Base-by-base conservation (phyloP, 2,888 invertebrate species). In the Tetheella fluctuosa region DNA sequence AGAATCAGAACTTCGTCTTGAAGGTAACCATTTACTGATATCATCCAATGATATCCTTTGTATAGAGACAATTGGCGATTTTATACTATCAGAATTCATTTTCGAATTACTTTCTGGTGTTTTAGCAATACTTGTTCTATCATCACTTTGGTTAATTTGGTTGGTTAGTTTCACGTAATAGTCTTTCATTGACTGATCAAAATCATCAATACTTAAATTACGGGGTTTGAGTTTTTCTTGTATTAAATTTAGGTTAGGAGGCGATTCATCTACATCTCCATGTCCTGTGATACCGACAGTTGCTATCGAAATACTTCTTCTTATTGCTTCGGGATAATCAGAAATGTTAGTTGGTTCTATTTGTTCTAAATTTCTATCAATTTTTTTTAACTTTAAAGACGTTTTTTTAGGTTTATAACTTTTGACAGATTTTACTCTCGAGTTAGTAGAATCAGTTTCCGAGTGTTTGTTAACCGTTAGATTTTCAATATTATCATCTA, bases 201-300 rank as follows among this genome's bases (percentile, higher is more conserved):
- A 63, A 59, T 85, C 74, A 65, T 81, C 78, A 1, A 81, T 64
- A 57, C 85, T 85, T 42, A 88, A 59, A 58, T 81, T 74, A 23
- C 91, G 76, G 0, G 82, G 80, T 64, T 72, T 59, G 1, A 85
- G 61, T 1, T 60, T 61, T 70, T 83, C 67, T 2, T 63, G 59
- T 5, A 88, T 74, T 3, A 73, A 59, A n/a, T 73, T 67, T 0
- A 75, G 60, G 55, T 71, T 69, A 0, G 89, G 90, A 0, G 90
- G 90, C 0, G 62, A 59, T 73, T 89, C 89, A n/a, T 85, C 73
- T 0, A 71, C 68, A 53, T 84, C 81, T 0, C 86, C 87, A 37
- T 90, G 90, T 1, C 79, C 91, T 23, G 80, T 89, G 23, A 90
- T 89, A 2, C 86, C 88, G n/a, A 76, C 58, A 3, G 87, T 85